Percentiles rank a stretch among this genome's conserved stretches.
These are phyloP conservation scores for Diorhabda elongata DNA, from an alignment of 1,140 invertebrate genomes.

Conservation along the genomic window DNA sequence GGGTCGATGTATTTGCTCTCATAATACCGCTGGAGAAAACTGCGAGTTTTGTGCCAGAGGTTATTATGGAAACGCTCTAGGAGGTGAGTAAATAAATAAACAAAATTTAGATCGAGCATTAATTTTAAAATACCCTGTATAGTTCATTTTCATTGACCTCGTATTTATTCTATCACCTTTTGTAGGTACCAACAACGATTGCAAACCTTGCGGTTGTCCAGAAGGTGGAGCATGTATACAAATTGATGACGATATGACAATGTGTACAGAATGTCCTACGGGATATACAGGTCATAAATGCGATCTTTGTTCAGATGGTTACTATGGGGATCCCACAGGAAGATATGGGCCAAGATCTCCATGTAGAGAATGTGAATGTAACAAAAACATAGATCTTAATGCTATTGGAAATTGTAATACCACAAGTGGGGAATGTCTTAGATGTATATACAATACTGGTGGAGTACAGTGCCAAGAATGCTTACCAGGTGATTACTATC, in stretches of 20 bases:
- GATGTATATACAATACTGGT: conserved; percentile 95
- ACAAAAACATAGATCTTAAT: conserved; percentile 92
- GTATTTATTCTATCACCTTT: background rate
- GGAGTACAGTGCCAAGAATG: conserved; percentile 87
- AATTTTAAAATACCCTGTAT: too few species aligned
- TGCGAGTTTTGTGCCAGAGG: conserved; percentile 91
- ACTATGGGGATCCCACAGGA: conserved; percentile 61
- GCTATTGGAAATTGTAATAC: conserved; percentile 91
- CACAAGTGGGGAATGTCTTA: conserved; percentile 90
- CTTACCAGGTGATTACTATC: conserved; percentile 61
- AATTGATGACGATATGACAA: conserved; percentile 74
- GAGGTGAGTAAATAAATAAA: conserved; percentile 42
- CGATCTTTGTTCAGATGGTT: conserved; percentile 92
- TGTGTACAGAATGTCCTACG: conserved; percentile 89
- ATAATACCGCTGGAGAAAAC: conserved; percentile 94
- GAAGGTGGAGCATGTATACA: conserved; percentile 89
- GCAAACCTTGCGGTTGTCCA: conserved; percentile 91
- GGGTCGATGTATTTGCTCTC: conserved; percentile 92
- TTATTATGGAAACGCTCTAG: conserved; percentile 91
- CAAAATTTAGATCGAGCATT: too few species aligned
- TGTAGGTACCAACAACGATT: conserved; percentile 73
- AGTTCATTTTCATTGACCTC: too few species aligned
- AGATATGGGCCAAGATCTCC: conserved; percentile 68
- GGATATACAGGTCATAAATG: conserved; percentile 90
- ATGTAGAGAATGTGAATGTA: conserved; percentile 89